Percentiles rank a stretch among this genome's conserved stretches.
Conservation (phyloP, 2,888 invertebrate species). For the Empis stercorea region DNA sequence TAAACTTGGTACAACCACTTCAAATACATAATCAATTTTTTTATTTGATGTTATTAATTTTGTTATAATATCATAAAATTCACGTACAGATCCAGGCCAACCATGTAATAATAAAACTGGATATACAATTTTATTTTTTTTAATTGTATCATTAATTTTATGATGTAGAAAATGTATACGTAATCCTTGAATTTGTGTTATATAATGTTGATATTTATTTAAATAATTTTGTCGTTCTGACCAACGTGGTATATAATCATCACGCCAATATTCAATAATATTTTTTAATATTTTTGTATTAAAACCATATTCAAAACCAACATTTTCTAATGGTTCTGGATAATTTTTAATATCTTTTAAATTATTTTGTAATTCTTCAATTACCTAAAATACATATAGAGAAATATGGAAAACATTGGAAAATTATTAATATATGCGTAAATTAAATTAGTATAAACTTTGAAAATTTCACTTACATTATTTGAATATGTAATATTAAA, state of each 20-base stretch:
- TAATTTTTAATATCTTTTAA: conserved; percentile 40
- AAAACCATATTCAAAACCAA: conserved; percentile 70
- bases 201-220: conserved; percentile 63
- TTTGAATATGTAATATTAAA: conserved; percentile 10
- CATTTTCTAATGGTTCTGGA: conserved; percentile 48
- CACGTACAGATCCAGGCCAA: conserved; percentile 74
- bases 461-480: conserved; percentile 6
- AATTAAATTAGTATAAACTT: too few relatives aligned
- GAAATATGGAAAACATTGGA: too few relatives aligned
- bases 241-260: conserved; percentile 56
- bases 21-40: conserved; percentile 49
- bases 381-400: neutral
- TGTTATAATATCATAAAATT: conserved; percentile 66
- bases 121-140: conserved; percentile 38
- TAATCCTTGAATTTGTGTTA: conserved; percentile 56
- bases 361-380: conserved; percentile 44
- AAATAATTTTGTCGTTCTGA: conserved; percentile 49
- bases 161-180: conserved; percentile 64
- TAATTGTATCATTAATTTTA: conserved; percentile 31
- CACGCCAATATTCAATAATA: conserved; percentile 66
- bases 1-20: conserved; percentile 53
- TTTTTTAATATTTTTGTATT: conserved; percentile 52
- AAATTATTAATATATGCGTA: too few relatives aligned
- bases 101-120: conserved; percentile 68
- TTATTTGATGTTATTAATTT: conserved; percentile 41